These are phyloP conservation scores for Bombyx huttoni DNA, from an alignment of 2,888 invertebrate species.

Conservation along the genomic window DNA sequence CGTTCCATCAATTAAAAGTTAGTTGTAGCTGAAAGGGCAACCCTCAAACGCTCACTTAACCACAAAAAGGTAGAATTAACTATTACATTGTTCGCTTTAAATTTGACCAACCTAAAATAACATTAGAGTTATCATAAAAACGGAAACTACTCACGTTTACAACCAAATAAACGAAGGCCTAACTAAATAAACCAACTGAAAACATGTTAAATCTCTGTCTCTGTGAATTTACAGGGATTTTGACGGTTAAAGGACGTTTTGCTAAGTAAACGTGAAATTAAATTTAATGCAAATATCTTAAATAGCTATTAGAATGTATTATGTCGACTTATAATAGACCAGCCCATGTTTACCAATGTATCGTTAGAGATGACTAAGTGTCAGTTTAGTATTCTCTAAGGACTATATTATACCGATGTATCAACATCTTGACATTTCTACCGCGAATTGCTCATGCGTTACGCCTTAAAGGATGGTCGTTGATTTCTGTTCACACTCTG, in stretches of 20 bases:
- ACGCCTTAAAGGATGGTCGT: too few relatives aligned
- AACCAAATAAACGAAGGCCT: slow-evolving; percentile 16
- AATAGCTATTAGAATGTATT: too few relatives aligned
- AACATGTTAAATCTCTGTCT: background rate
- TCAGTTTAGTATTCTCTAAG: too few relatives aligned
- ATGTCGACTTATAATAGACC: too few relatives aligned
- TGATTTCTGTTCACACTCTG: too few relatives aligned
- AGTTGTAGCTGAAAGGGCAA: slow-evolving; percentile 13
- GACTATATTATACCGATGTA: too few relatives aligned
- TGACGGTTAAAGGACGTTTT: slow-evolving; percentile 14
- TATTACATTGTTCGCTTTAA: slow-evolving; percentile 19
- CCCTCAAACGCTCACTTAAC: slow-evolving; percentile 17
- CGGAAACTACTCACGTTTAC: slow-evolving; percentile 12
- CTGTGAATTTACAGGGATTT: slow-evolving; percentile 1
- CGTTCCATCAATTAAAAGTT: background rate
- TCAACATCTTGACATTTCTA: too few relatives aligned
- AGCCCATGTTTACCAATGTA: too few relatives aligned
- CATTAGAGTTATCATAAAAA: slow-evolving; percentile 18
- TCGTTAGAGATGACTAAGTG: too few relatives aligned
- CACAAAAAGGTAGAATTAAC: slow-evolving; percentile 22
- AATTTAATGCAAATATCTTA: too few relatives aligned
- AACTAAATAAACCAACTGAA: slow-evolving; percentile 11
- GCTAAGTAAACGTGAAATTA: slow-evolving; percentile 2
- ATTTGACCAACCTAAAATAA: slow-evolving; percentile 23
- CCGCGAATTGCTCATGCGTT: too few relatives aligned